These are phyloP conservation scores for Lacanobia oleracea DNA, from an alignment of 2,888 invertebrate species.

Conservation along the genomic window DNA sequence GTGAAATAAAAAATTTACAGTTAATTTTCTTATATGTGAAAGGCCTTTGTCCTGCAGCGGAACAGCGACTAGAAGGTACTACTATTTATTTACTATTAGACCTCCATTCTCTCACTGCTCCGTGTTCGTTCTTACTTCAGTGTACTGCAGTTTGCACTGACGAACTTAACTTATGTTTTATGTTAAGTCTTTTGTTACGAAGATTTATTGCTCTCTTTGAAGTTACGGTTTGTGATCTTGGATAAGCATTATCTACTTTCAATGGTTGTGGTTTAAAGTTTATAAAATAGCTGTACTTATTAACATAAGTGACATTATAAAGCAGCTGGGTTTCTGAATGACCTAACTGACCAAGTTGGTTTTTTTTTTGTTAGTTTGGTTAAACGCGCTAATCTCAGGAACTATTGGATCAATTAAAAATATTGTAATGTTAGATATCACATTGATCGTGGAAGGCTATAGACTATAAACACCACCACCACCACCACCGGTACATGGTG, in stretches of 20 bases:
- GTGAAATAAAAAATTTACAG: too few relatives aligned
- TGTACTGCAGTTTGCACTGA: slow-evolving; percentile 67
- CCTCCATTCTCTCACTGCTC: slow-evolving; percentile 30
- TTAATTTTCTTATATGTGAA: too few relatives aligned
- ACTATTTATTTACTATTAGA: background rate
- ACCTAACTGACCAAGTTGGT: too few relatives aligned
- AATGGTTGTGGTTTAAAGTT: slow-evolving; percentile 26
- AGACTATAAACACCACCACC: too few relatives aligned
- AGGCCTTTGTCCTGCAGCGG: too few relatives aligned
- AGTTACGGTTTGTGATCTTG: slow-evolving; percentile 59
- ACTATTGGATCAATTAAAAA: too few relatives aligned
- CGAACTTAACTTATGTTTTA: slow-evolving; percentile 67
- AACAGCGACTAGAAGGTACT: too few relatives aligned
- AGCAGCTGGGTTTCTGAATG: background rate
- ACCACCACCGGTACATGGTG: too few relatives aligned
- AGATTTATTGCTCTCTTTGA: slow-evolving; percentile 65
- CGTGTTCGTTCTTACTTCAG: slow-evolving; percentile 58
- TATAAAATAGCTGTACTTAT: slow-evolving; percentile 7
- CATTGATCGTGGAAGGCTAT: too few relatives aligned
- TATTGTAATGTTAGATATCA: too few relatives aligned
- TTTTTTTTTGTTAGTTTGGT: too few relatives aligned
- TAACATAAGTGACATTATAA: background rate
- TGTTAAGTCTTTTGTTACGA: slow-evolving; percentile 65
- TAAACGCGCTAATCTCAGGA: too few relatives aligned
- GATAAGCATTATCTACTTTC: slow-evolving; percentile 50